Base-by-base conservation (phyloP, 2,888 invertebrate species). In the Scaptomyza tumidula region DNA sequence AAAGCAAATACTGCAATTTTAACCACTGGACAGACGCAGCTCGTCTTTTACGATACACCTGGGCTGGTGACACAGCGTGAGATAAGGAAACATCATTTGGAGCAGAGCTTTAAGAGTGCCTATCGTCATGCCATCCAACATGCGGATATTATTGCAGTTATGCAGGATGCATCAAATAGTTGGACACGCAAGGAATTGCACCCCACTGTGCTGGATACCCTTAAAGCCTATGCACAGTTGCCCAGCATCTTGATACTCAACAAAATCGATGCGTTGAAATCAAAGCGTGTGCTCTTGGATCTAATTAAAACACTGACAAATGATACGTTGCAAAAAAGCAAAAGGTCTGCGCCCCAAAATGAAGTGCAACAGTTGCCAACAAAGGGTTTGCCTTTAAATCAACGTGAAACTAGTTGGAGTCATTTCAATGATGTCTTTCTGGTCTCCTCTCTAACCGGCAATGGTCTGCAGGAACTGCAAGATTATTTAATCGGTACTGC, bases 41-140 rank as follows among this genome's bases (percentile, higher is more conserved):
- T 99, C 41, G 94, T 98, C 37, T 97, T 99, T 89, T 93, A 98
- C 31, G 99, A 99, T 90, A 98, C 98, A 4, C 99, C 99, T 2
- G 99, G 99, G 29, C 92, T 98, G 37, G 95, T 98, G 0, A 94
- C 95, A 24, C 92, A 93, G 44, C 93, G 93, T 39, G 96, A 98
- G 90, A 90, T 92, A 5, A 90, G 91, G 6, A 91, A 91, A 81
- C 94, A 93, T 86, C 92, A 94, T 29, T 91, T 96, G 55, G 93
- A 93, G 59, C 91, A 92, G 33, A 91, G 93, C 0, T 95, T 96
- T 89, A 89, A 93, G 39, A 93, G 93, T 93, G 93, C 95, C 93
- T 84, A 91, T 69, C 90, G 90, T 0, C 86, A 91, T 80, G 92
- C 92, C 3, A 89, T 96, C 44, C 91, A 93, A 73, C 93, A 95